Base-by-base conservation (phyloP, 1,140 invertebrate genomes). In the Leptestheria dahalacensis region DNA sequence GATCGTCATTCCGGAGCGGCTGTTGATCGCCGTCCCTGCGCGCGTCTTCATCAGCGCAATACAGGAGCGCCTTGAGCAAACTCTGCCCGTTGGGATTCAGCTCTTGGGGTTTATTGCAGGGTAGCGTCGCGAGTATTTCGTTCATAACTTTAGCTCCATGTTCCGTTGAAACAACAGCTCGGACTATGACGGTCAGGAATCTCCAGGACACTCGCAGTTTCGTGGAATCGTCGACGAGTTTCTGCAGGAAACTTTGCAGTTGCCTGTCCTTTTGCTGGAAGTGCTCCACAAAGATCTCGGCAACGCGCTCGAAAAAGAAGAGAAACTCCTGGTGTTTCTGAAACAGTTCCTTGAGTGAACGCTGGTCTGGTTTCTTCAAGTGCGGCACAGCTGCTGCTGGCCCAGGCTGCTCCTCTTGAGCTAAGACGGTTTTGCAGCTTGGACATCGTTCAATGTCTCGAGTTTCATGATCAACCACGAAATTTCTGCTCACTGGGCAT, bases 271-370 rank as follows among this genome's bases (percentile, higher is more conserved):
- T 55, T 12, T 55, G n/a, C 25, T 55, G 26, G 25, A n/a, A 33
- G 4, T 55, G 53, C 28, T 55, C 26, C 25, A 55, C 33, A 28
- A 55, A 55, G 15, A 55, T n/a, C 15, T 55, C 53, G 29, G 53
- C 53, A 12, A 55, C 53, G 3, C 53, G 53, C 53, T 55, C 53
- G 28, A 55, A 55, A 28, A 55, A 55, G 18, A 55, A 55, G 20
- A 55, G 23, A 33, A 55, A 55, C 11, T 55, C 21, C 21, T 55
- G 53, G n/a, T 55, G 21, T 12, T 55, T 33, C 21, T 55, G 25
- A 18, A 55, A 55, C 1, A 55, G 53, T 10, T 26, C 26, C 1
- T 41, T 2, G 1, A 55, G n/a, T 2, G 2, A 12, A 29, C 33
- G 26, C 15, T 10, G 20, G 10, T 12, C 33, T 25, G 53, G 53